These are phyloP conservation scores for Decapterus maruadsi DNA, from an alignment of 2,797 vertebrate genomes.

Conservation along the genomic window DNA sequence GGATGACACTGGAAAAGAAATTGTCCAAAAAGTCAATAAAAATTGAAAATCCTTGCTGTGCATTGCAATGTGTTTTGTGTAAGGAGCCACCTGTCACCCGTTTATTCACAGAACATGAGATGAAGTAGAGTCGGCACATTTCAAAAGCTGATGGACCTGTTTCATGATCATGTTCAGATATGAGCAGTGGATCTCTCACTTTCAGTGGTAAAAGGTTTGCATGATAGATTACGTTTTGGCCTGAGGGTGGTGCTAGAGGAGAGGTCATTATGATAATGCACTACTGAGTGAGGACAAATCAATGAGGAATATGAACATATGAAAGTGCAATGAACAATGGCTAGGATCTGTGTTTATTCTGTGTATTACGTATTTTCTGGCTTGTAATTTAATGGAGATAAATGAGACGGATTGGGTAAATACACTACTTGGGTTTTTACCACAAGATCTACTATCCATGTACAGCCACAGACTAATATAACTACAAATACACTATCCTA, in stretches of 20 bases:
- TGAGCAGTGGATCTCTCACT: background rate
- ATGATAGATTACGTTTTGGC: background rate
- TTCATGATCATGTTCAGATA: background rate
- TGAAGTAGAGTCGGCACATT: background rate
- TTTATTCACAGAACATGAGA: background rate
- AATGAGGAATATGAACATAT: background rate
- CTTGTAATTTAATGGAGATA: background rate
- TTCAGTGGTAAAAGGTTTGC: background rate
- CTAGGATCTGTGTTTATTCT: background rate
- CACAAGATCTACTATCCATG: too few relatives aligned
- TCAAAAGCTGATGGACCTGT: background rate
- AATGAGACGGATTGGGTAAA: background rate
- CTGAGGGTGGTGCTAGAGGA: background rate
- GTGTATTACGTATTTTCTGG: background rate
- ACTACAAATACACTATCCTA: too few relatives aligned
- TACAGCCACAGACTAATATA: too few relatives aligned
- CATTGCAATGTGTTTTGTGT: background rate
- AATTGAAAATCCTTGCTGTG: conserved; percentile 79
- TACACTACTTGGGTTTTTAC: too few relatives aligned
- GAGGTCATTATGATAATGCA: background rate
- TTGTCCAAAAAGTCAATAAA: conserved; percentile 89
- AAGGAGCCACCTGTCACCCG: background rate
- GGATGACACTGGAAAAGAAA: conserved; percentile 98
- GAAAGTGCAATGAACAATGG: background rate
- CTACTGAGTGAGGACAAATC: background rate